A percentile compares a stretch with the other conserved stretches of the same genome.
phyloP scores from a whole-genome alignment of 2,797 vertebrate genomes.

The Onychomys torridus region DNA sequence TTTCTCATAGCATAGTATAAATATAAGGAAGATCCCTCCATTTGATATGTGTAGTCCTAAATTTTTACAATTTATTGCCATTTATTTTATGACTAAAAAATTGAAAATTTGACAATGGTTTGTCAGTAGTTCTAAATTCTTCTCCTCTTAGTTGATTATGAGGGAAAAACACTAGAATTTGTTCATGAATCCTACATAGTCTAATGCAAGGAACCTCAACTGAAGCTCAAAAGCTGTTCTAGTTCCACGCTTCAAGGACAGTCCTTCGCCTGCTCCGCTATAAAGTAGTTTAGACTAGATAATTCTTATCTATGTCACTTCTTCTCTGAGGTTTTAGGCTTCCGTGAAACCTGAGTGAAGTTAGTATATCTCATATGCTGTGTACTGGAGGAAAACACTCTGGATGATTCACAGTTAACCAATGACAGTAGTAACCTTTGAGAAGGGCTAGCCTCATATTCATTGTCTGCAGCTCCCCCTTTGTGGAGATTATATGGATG shows the following conservation, averaged over 20 bases:
- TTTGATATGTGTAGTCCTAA: neutral
- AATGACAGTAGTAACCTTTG: neutral
- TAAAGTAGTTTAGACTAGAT: neutral
- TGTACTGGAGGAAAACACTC: neutral
- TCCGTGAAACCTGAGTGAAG: neutral
- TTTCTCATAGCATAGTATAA: neutral
- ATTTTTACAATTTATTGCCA: neutral
- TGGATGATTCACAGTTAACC: neutral
- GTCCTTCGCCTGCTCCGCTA: neutral
- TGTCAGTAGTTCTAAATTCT: neutral
- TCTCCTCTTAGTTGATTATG: neutral
- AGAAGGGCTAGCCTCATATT: neutral
- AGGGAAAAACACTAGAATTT: neutral
- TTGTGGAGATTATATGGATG: neutral
- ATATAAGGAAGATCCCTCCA: neutral
- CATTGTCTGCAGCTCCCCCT: neutral
- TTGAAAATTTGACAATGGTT: neutral
- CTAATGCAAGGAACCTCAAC: neutral
- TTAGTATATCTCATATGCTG: neutral
- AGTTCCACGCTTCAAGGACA: neutral
- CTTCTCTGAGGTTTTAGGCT: neutral
- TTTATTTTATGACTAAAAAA: conserved; percentile 24
- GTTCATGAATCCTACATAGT: neutral
- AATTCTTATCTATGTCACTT: conserved; percentile 5
- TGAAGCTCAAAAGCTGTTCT: neutral